These are phyloP conservation scores for Myocastor coypus DNA, from an alignment of 2,113 vertebrate species.

Conservation along the genomic window DNA sequence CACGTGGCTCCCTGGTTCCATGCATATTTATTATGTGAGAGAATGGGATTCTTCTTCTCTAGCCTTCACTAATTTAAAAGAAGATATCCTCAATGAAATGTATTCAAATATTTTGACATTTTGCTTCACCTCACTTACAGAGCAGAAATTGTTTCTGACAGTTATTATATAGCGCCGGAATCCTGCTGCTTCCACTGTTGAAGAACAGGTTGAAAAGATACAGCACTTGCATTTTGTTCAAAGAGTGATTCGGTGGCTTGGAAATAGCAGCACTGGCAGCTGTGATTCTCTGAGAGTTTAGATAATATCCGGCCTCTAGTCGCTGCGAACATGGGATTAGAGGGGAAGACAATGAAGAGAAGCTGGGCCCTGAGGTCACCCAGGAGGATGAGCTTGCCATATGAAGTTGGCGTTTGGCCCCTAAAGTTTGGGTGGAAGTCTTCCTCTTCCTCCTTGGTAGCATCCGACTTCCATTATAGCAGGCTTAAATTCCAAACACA, in stretches of 20 bases:
- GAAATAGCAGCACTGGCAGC: constrained; percentile 91
- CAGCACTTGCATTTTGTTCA: constrained; percentile 91
- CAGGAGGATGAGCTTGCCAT: neutral
- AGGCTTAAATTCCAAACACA: constrained; percentile 55
- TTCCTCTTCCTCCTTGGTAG: neutral
- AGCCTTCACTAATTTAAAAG: constrained; percentile 93
- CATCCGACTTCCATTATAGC: constrained; percentile 9
- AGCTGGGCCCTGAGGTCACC: constrained; percentile 39
- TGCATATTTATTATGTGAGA: constrained; percentile 92
- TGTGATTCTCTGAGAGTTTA: constrained; percentile 89
- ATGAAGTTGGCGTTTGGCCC: constrained; percentile 15
- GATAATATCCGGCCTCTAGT: constrained; percentile 87
- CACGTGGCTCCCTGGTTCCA: constrained; percentile 85
- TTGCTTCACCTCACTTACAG: constrained; percentile 98
- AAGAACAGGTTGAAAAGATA: constrained; percentile 93
- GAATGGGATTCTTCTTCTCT: constrained; percentile 91
- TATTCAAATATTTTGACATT: constrained; percentile 99
- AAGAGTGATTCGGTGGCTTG: constrained; percentile 89
- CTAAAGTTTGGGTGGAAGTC: constrained; percentile 57
- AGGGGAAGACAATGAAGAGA: constrained; percentile 78
- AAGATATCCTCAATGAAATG: constrained; percentile 97
- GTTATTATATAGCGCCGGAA: constrained; percentile 94
- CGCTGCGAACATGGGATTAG: constrained; percentile 77
- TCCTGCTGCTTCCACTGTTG: constrained; percentile 91
- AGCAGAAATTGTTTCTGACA: constrained; percentile 99